Evolutionary conservation across 2,888 invertebrate species (phyloP), one percentile per base, ranked within the genome.

Genomic region (Lithophane ornitopus): DNA sequence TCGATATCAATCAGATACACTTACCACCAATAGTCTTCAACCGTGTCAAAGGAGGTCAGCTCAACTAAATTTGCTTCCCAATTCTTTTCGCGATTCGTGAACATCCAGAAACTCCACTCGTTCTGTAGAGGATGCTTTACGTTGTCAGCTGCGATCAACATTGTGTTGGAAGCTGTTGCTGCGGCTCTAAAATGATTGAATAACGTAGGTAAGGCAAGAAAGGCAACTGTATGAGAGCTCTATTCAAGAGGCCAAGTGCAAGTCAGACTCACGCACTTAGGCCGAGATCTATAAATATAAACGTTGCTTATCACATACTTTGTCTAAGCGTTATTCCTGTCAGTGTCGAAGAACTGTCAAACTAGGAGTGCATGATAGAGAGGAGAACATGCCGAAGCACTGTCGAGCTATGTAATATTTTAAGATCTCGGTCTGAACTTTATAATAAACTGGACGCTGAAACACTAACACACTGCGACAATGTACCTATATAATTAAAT

Each of bases 21-120:
- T 95, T 94, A 99, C 98, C 98, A 98, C 99, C 99, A 99, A 94
- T 99, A 99, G 95, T 99, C 99, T 97, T 99, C 99, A 22, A 99
- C 99, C 2, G 99, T 99, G 90, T 98, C 97, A 93, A 99, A 99
- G 73, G 98, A 98, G 61, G 98, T 98, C 70, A 99, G 98, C 93
- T 98, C 98, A 86, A 98, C 98, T 89, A 98, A 98, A 94, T 99
- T 98, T 70, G 98, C 98, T 91, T 98, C 98, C 99, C 99, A 99
- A 90, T 98, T 98, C 90, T 98, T 98, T 92, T 98, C 98, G 88
- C 89, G 85, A 54, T 98, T 98, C 91, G 99, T 99, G 92, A 98
- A 98, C 94, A 99, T 98, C 99, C 99, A 99, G 82, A 99, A 97
- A 0, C 98, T 98, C 99, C 99, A 99, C 72, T 97, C 97, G 93